Percentiles rank a stretch among this genome's conserved stretches.
These are phyloP conservation scores for Steatornis caripensis DNA, from an alignment of 2,113 vertebrate genomes.

Conservation along the genomic window DNA sequence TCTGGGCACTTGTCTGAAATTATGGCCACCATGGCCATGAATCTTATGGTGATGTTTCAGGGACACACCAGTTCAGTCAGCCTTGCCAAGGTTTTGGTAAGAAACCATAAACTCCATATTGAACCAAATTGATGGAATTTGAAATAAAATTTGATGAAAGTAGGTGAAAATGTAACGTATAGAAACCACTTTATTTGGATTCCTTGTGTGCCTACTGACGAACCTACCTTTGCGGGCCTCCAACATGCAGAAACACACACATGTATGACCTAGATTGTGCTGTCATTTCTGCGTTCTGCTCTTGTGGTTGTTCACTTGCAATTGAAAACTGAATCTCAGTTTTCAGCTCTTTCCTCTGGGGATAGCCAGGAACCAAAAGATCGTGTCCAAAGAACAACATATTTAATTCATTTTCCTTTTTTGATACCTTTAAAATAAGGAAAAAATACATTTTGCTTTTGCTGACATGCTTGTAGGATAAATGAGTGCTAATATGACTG, in stretches of 20 bases:
- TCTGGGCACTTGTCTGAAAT: background rate
- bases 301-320: background rate
- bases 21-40: fast-evolving
- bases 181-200: background rate
- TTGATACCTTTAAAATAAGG: background rate
- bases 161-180: background rate
- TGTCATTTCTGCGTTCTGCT: background rate
- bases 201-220: background rate
- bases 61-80: background rate
- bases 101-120: background rate
- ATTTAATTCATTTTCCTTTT: background rate
- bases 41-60: background rate
- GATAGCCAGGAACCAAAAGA: background rate
- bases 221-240: background rate
- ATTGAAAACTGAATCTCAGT: background rate
- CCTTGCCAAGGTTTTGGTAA: background rate
- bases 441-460: background rate
- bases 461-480: background rate
- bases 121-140: background rate
- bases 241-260: background rate
- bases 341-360: background rate
- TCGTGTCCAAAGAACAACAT: background rate
- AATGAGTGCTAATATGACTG: fast-evolving
- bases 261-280: background rate
- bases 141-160: background rate